Evolutionary conservation across 2,113 vertebrate species (phyloP).

Genomic region (Cavia aperea): DNA sequence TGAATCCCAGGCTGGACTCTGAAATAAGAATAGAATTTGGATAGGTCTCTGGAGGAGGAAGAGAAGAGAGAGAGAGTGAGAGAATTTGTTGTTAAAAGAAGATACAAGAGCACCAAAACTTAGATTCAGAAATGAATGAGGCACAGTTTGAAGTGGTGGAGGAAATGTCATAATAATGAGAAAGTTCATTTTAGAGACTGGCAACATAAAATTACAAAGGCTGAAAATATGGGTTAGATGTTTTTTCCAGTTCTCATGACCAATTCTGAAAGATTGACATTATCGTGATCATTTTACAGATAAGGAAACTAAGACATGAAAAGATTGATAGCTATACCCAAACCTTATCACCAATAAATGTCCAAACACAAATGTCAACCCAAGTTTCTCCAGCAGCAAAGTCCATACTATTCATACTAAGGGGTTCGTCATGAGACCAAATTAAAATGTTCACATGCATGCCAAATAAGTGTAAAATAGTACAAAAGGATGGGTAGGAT

Average conservation of each 20-base stretch:
- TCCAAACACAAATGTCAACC: background rate
- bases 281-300: background rate
- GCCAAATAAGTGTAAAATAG: background rate
- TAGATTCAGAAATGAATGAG: background rate
- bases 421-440: background rate
- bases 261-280: background rate
- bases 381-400: background rate
- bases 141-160: background rate
- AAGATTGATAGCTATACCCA: background rate
- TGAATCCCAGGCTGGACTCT: background rate
- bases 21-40: conserved; percentile 18
- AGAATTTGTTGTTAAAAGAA: background rate
- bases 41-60: background rate
- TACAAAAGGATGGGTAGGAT: background rate
- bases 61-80: background rate
- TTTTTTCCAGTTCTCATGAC: conserved; percentile 1
- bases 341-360: background rate
- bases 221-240: background rate
- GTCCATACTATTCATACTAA: background rate
- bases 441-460: background rate
- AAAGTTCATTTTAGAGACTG: background rate
- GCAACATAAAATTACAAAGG: background rate
- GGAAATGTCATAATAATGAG: background rate
- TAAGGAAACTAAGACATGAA: background rate
- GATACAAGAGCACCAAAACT: background rate